Evolutionary conservation across 2,113 vertebrate species (phyloP), one percentile per base, ranked within the genome.

Genomic region (Azemiops feae): DNA sequence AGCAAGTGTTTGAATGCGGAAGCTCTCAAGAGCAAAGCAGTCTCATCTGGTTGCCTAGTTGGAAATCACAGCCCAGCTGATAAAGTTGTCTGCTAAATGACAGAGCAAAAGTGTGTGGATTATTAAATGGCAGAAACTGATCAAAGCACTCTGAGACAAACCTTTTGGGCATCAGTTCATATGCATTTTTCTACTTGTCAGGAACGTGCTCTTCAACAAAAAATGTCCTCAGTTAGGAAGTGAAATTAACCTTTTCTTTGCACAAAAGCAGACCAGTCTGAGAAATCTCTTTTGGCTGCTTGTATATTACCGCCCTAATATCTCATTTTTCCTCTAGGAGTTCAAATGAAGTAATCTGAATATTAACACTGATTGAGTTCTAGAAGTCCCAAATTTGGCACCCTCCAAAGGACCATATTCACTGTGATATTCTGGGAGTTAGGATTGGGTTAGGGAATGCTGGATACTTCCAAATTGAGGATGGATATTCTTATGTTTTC

Each of bases 11-110:
- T 39, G 57, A 95, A 90, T 64, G 88, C 54, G 20, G 94, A 95
- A 96, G 85, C 91, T 86, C 53, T 90, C 92, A 90, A 96, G 91
- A 93, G 91, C 94, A 95, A 91, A 92, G 91, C 22, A 93, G 74
- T 91, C 93, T 96, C 91, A 95, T 96, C 94, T 95, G 93, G 89
- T 69, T 94, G 57, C 91, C 94, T 96, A 96, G 94, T 85, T 95
- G 95, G 93, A 95, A 94, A 95, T 96, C 95, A 95, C 94, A 96
- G 93, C 90, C 93, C 95, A 96, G 93, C 92, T 95, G 94, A 96
- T 95, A 91, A 96, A 95, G 50, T 90, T 96, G 92, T 94, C 94
- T 96, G 92, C 95, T 95, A 94, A 96, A 95, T 23, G 91, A 94
- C 89, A 85, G 92, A 93, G 88, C 30, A 95, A 96, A 93, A 94